Evolutionary conservation across 2,888 invertebrate species (phyloP).

Genomic region (Idaea biselata): DNA sequence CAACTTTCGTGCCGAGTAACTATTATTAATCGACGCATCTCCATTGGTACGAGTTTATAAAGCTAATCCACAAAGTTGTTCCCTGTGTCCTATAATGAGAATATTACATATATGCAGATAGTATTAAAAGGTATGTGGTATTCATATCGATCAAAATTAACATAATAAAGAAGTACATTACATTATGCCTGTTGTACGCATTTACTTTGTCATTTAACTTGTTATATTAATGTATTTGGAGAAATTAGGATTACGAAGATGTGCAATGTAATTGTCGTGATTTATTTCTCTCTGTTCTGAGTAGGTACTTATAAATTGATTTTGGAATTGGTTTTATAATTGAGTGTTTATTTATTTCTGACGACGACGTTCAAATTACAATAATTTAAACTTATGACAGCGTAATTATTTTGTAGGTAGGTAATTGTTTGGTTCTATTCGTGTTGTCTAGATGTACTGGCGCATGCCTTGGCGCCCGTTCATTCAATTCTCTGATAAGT

Average conservation of each 20-base stretch:
- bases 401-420: not conserved
- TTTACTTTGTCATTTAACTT: conserved; percentile 39
- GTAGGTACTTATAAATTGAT: conserved; percentile 13
- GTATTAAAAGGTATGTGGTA: no score
- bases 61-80: conserved; percentile 60
- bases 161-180: conserved; percentile 40
- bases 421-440: not conserved
- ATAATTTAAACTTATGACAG: not conserved
- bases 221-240: conserved; percentile 31
- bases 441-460: not conserved
- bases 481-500: not conserved
- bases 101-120: conserved; percentile 37
- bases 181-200: conserved; percentile 40
- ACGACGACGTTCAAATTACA: conserved; percentile 1
- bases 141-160: conserved; percentile 34
- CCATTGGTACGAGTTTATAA: conserved; percentile 45
- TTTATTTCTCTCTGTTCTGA: conserved; percentile 18
- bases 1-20: conserved; percentile 61
- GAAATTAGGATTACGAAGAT: conserved; percentile 24
- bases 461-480: not conserved
- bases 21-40: conserved; percentile 62
- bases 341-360: conserved; percentile 1
- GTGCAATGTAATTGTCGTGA: conserved; percentile 23
- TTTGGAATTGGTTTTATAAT: conserved; percentile 15
- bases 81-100: conserved; percentile 45